Conservation (phyloP, 2,797 vertebrate species). For the Hoplostethus mediterraneus region DNA sequence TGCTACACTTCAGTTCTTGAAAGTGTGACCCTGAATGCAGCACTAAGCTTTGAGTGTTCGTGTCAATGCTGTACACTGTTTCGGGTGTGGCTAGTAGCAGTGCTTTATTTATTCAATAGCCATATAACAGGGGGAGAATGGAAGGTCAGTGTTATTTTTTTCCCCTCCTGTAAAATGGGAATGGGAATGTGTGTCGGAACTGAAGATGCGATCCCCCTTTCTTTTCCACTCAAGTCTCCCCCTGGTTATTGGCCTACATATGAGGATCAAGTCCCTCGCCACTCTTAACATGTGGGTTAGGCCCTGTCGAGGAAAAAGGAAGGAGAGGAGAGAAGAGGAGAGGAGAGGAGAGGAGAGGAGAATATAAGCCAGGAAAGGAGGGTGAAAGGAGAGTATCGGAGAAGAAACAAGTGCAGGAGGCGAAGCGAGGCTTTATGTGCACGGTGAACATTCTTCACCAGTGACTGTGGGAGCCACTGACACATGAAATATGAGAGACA, state of each 20-base stretch:
- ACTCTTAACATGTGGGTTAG: slow-evolving; percentile 24
- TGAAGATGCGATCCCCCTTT: neutral
- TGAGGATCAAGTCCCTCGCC: neutral
- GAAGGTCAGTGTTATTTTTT: neutral
- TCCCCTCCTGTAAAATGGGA: neutral
- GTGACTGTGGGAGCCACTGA: slow-evolving; percentile 79
- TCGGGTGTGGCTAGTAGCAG: too few species aligned
- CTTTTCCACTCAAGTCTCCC: slow-evolving; percentile 3
- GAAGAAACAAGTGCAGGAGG: slow-evolving; percentile 51
- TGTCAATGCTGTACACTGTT: neutral
- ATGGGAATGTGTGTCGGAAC: neutral
- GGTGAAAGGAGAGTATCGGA: slow-evolving; percentile 33
- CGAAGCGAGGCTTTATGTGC: slow-evolving; percentile 57
- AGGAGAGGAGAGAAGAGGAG: neutral
- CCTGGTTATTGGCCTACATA: slow-evolving; percentile 5
- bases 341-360: slow-evolving; percentile 12
- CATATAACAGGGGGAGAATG: too few species aligned
- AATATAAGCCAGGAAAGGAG: slow-evolving; percentile 4
- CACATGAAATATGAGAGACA: slow-evolving; percentile 87
- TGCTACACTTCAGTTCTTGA: too few species aligned
- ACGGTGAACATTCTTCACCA: slow-evolving; percentile 73
- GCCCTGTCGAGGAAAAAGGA: slow-evolving; percentile 16
- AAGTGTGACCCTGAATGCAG: too few species aligned
- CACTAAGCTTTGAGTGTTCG: too few species aligned
- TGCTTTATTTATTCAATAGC: too few species aligned